Percentiles rank a stretch among this genome's conserved stretches.
Evolutionary conservation across 2,888 invertebrate species (phyloP).

Genomic region (Nomada goodeniana): DNA sequence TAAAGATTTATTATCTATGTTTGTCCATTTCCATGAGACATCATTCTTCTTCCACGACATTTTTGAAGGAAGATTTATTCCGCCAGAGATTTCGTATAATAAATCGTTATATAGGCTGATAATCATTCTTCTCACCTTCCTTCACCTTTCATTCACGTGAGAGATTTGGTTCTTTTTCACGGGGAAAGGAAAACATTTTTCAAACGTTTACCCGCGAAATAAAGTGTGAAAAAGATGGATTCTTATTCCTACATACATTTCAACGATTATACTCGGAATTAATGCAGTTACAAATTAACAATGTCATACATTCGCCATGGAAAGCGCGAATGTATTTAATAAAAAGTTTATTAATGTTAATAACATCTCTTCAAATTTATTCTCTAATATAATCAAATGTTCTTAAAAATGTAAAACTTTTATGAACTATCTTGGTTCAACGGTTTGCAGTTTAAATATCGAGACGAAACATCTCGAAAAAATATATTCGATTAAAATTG

Average conservation of each 20-base stretch:
- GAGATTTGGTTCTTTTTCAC: not conserved
- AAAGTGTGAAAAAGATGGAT: too few relatives aligned
- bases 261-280: too few relatives aligned
- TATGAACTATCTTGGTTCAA: not conserved
- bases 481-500: conserved; percentile 1
- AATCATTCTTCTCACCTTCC: not conserved
- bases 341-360: not conserved
- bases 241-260: too few relatives aligned
- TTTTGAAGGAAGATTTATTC: conserved; percentile 18
- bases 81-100: conserved; percentile 25
- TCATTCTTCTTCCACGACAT: conserved; percentile 14
- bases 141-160: not conserved
- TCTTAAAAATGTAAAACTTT: not conserved
- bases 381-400: too few relatives aligned
- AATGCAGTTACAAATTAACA: too few relatives aligned
- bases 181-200: not conserved
- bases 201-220: too few relatives aligned
- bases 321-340: too few relatives aligned
- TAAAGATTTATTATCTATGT: conserved; percentile 12
- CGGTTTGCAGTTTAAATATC: not conserved
- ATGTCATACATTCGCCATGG: too few relatives aligned
- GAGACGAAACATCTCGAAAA: not conserved
- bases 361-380: too few relatives aligned
- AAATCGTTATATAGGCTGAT: conserved; percentile 10
- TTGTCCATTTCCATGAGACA: conserved; percentile 31